These are phyloP conservation scores for Amphipyra berbera DNA, from an alignment of 2,888 invertebrate species.

Conservation along the genomic window DNA sequence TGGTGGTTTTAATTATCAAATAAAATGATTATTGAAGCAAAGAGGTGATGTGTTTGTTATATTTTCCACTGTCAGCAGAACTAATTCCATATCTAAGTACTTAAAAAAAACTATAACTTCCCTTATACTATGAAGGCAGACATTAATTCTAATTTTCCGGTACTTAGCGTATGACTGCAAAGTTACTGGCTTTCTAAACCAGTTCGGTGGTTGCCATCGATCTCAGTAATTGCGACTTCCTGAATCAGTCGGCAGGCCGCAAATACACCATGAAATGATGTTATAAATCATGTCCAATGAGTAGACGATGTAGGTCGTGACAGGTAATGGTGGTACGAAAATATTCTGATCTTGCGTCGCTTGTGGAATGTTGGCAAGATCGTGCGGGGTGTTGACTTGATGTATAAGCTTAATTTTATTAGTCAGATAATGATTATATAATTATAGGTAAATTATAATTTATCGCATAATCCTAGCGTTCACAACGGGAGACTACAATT, in stretches of 20 bases:
- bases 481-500: too few species aligned
- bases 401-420: neutral
- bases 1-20: too few species aligned
- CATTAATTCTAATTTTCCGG: neutral
- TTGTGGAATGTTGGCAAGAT: conserved; percentile 18
- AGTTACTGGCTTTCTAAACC: conserved; percentile 53
- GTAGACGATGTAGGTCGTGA: conserved; percentile 34
- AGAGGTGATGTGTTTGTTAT: too few species aligned
- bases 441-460: too few species aligned
- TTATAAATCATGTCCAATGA: conserved; percentile 51
- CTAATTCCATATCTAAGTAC: neutral
- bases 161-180: conserved; percentile 26
- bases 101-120: neutral
- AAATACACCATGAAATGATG: conserved; percentile 53
- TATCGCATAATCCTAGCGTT: too few species aligned
- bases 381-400: neutral
- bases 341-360: conserved; percentile 14
- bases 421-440: too few species aligned
- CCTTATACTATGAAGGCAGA: too few species aligned
- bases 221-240: conserved; percentile 52
- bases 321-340: conserved; percentile 29
- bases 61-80: too few species aligned
- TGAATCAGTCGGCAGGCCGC: conserved; percentile 37
- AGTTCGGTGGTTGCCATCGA: conserved; percentile 37
- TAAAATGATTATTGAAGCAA: too few species aligned